These are phyloP conservation scores for Amyelois transitella DNA, from an alignment of 1,140 invertebrate genomes.

Conservation along the genomic window DNA sequence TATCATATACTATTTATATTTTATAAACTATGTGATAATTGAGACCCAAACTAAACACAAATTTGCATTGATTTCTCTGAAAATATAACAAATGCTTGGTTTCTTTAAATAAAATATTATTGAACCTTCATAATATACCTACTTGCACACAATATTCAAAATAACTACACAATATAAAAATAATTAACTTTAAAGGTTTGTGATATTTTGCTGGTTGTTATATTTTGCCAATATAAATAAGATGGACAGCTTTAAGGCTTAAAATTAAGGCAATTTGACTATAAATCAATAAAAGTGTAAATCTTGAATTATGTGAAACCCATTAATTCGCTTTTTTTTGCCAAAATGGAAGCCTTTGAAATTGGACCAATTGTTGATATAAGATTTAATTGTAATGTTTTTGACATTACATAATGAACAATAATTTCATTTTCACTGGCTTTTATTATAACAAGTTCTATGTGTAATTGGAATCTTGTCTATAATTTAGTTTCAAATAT, in stretches of 20 bases:
- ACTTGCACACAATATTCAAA: background rate
- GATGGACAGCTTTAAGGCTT: conserved; percentile 29
- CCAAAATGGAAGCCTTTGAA: conserved; percentile 6
- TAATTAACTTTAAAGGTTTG: conserved; percentile 29
- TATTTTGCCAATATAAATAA: conserved; percentile 27
- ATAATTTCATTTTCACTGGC: conserved; percentile 1
- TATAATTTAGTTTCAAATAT: no score
- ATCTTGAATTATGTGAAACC: background rate
- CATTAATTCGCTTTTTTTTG: background rate
- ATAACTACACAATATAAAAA: conserved; percentile 16
- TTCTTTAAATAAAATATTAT: background rate
- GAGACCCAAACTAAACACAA: no score
- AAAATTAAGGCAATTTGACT: conserved; percentile 12
- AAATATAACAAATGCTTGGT: no score
- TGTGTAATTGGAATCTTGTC: no score
- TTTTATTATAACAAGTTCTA: background rate
- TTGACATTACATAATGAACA: conserved; percentile 1
- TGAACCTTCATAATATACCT: background rate
- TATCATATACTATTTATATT: no score
- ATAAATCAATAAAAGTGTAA: background rate
- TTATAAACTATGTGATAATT: no score
- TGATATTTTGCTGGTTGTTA: conserved; percentile 32
- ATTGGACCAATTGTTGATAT: conserved; percentile 11
- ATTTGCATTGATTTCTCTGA: no score
- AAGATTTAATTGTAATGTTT: background rate